A percentile compares a stretch with the other conserved stretches of the same genome.
phyloP scores from a whole-genome alignment of 1,140 invertebrate species.

The Solen grandis region DNA sequence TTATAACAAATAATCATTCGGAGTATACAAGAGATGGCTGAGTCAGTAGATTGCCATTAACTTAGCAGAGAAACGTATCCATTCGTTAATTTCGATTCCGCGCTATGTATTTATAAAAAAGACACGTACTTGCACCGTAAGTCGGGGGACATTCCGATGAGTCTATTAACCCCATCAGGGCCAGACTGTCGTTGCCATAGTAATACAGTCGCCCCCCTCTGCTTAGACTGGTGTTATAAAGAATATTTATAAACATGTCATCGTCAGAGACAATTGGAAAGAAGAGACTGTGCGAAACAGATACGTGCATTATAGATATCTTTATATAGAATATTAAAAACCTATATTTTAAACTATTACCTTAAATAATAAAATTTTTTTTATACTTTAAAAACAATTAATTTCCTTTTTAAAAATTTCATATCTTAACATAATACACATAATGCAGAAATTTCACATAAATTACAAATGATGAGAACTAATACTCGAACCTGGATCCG shows the following conservation, averaged over 20 bases:
- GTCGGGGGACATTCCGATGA: constrained; percentile 80
- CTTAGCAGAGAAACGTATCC: neutral
- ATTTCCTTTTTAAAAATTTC: no score
- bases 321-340: constrained; percentile 2
- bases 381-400: no score
- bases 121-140: constrained; percentile 75
- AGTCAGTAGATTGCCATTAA: no score
- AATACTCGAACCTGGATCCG: neutral
- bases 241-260: neutral
- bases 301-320: neutral
- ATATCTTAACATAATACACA: no score
- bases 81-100: neutral
- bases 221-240: constrained; percentile 67
- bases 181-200: constrained; percentile 67
- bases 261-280: neutral
- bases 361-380: neutral
- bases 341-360: neutral
- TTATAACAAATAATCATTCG: neutral
- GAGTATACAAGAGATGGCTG: neutral
- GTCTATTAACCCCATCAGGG: constrained; percentile 79
- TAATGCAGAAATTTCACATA: no score
- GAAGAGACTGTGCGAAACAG: neutral
- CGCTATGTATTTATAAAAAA: neutral
- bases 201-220: constrained; percentile 73
- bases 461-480: no score